Evolutionary conservation across 1,140 invertebrate species (phyloP).

Genomic region (Planococcus citri): DNA sequence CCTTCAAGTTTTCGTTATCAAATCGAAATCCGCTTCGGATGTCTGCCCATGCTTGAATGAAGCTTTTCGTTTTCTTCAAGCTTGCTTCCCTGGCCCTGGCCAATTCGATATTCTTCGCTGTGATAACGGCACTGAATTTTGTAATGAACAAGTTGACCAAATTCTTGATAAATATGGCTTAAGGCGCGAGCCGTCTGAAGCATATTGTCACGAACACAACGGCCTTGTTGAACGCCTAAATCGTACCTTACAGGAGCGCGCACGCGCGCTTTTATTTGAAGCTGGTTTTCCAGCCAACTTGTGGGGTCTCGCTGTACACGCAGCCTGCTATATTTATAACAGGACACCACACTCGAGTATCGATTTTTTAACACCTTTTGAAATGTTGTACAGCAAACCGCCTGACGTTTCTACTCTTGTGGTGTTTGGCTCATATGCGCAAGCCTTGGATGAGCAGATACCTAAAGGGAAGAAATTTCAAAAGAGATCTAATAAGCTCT

Average conservation of each 20-base stretch:
- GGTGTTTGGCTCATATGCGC: background rate
- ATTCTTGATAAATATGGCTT: background rate
- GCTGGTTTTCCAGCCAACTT: background rate
- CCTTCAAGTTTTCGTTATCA: background rate
- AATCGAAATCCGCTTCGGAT: background rate
- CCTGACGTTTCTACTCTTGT: background rate
- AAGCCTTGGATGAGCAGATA: background rate
- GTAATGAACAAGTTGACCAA: background rate
- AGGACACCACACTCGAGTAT: background rate
- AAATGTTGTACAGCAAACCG: background rate
- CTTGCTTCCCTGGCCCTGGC: background rate
- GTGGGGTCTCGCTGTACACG: background rate
- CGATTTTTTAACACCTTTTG: background rate
- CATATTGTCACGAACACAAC: no score
- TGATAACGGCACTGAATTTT: background rate
- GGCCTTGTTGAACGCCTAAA: background rate
- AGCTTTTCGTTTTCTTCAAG: background rate
- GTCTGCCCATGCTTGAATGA: background rate
- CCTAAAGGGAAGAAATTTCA: background rate
- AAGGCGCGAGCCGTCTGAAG: background rate
- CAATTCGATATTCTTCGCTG: background rate
- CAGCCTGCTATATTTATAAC: no score
- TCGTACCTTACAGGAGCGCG: background rate
- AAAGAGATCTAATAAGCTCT: no score
- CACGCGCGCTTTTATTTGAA: background rate